A percentile compares a stretch with the other conserved stretches of the same genome.
Evolutionary conservation across 2,113 vertebrate genomes (phyloP).

Genomic region (Cynoglossus semilaevis): DNA sequence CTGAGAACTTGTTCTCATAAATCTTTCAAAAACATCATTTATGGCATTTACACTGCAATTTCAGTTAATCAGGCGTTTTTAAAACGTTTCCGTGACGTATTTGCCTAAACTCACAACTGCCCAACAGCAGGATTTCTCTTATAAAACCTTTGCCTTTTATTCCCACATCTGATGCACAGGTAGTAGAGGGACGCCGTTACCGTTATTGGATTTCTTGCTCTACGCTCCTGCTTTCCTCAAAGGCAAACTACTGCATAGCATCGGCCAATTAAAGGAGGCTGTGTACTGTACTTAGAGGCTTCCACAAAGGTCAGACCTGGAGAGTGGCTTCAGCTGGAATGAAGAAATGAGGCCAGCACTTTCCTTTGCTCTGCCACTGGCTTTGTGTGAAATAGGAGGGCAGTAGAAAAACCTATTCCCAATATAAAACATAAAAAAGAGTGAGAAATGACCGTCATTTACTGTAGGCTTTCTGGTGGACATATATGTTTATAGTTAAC

Average conservation of each 20-base stretch:
- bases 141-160: too few species aligned
- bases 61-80: too few species aligned
- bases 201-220: conserved; percentile 18
- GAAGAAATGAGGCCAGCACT: conserved; percentile 44
- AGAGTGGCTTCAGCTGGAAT: conserved; percentile 47
- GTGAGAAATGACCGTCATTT: too few species aligned
- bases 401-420: conserved; percentile 43
- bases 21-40: too few species aligned
- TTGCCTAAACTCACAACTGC: too few species aligned
- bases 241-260: conserved; percentile 29
- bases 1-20: too few species aligned
- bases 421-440: conserved; percentile 22
- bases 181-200: conserved; percentile 9
- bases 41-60: too few species aligned
- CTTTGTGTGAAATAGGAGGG: conserved; percentile 56
- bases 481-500: too few species aligned
- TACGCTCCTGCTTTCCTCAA: conserved; percentile 13
- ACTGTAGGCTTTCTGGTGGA: too few species aligned
- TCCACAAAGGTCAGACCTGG: conserved; percentile 57
- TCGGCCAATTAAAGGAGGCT: conserved; percentile 57
- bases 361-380: conserved; percentile 50
- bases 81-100: too few species aligned
- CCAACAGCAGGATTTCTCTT: too few species aligned
- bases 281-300: conserved; percentile 36
- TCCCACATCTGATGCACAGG: too few species aligned